These are phyloP conservation scores for Pangasius larnaudii DNA, from an alignment of 2,797 vertebrate genomes.

Conservation along the genomic window DNA sequence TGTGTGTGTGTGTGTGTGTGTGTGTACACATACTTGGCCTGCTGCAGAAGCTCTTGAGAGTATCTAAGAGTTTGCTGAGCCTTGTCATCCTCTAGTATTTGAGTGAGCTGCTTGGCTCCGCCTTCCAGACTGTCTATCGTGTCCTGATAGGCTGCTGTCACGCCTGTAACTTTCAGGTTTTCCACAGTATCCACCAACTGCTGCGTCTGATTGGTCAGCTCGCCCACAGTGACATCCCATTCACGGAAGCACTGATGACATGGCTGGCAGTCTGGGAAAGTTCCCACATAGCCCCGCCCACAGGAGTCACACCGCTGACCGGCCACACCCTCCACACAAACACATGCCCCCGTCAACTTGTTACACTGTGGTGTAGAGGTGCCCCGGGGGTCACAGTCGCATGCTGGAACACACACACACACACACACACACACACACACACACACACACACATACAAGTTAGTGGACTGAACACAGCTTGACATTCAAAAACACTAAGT, in stretches of 20 bases:
- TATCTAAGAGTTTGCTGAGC: conserved; percentile 82
- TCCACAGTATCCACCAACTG: conserved; percentile 82
- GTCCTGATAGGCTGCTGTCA: conserved; percentile 87
- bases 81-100: conserved; percentile 83
- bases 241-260: conserved; percentile 90
- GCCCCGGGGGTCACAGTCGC: conserved; percentile 88
- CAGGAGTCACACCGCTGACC: conserved; percentile 86
- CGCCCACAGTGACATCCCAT: conserved; percentile 84
- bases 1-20: conserved; percentile 9
- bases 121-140: conserved; percentile 80
- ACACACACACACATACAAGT: conserved; percentile 8
- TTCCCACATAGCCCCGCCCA: conserved; percentile 85
- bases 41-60: conserved; percentile 81
- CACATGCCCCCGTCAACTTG: conserved; percentile 84
- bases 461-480: neutral
- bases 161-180: conserved; percentile 82
- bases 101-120: conserved; percentile 80
- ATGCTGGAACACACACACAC: conserved; percentile 75
- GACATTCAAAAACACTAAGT: neutral
- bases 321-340: conserved; percentile 83
- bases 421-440: conserved; percentile 44
- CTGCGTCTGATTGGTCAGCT: conserved; percentile 86
- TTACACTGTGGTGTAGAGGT: conserved; percentile 88
- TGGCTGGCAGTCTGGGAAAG: conserved; percentile 85
- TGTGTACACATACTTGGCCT: conserved; percentile 81